Evolutionary conservation across 2,888 invertebrate species (phyloP), one percentile per base, ranked within the genome.

Genomic region (Melitaea athalia): DNA sequence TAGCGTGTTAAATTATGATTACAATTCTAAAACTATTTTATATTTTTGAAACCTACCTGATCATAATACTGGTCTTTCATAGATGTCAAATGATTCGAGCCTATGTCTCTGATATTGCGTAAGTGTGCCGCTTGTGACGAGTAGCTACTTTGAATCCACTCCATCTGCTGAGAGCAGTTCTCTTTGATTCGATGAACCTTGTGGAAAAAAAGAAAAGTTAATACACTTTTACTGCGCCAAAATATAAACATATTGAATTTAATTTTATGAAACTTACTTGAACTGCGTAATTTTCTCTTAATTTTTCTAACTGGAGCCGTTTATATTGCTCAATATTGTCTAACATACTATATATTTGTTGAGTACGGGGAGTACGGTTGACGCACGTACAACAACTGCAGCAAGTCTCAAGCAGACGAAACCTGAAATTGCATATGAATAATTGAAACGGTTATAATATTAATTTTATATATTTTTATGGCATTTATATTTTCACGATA

Each of bases 141-240:
- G 86, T 99, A 99, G 84, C 98, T 98, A 82, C 95, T 97, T 81
- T 98, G 96, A 75, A 99, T 97, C 95, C 97, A 97, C 80, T 98
- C 98, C 92, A 98, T 96, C 91, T 98, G 98, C 84, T 97, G 97
- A 38, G 96, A 95, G 85, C 98, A 99, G 83, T 99, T 98, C 81
- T 98, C 98, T 82, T 97, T 96, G 79, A 99, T 98, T 74, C 97
- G 94, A 86, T 96, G 96, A 77, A 98, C 97, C 96, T 96, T 84
- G 53, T 79, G 79, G 64, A 68, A 72, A 65, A 68, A 76, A 43
- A n/a, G 38, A 52, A 47, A 60, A 47, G 60, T 60, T 47, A 52
- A 67, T 59, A 33, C 5, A 42, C 49, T 43, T 49, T 49, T 60
- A 59, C 53, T 47, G 17, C 11, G 14, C 14, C 24, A 1, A 15